Base-by-base conservation (phyloP, 2,888 invertebrate species). In the Cerceris rybyensis region DNA sequence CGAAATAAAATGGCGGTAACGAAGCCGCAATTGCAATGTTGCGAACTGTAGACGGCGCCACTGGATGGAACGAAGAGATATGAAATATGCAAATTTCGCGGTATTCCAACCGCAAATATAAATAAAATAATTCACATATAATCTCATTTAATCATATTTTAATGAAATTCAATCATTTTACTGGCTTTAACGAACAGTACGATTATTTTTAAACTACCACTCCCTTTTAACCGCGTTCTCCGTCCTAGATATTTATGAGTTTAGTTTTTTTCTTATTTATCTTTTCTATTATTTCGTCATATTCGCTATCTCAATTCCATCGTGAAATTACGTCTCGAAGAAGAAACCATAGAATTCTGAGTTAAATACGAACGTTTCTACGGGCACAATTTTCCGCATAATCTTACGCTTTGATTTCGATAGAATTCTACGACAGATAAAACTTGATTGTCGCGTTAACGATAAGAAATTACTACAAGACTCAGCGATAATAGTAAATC, bases 1-100 rank as follows among this genome's bases (percentile, higher is more conserved):
- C 63, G 64, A 79, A 81, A 83, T 80, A 88, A 88, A 89, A 88
- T 88, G 89, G 88, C 82, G 87, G 85, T 67, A 73, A 52, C n/a
- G 70, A 67, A 66, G 54, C 14, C 55, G 17, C 43, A 13, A 63
- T 63, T 69, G 57, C 66, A 57, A 80, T 71, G 55, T 75, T 66
- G 67, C 50, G 72, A 75, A 78, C 60, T 60, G 55, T 50, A 86
- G 85, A 61, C 50, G 85, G 83, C 85, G 83, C 83, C 85, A 85
- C 81, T 16, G 41, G 60, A 64, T 75, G 85, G 85, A 69, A 75
- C 17, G 41, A 11, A 16, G 6, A 75, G 50, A 16, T 55, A 14
- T 13, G 46, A 39, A 42, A 8, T 46, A 43, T 46, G 8, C 1
- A 57, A 64, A 64, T 63, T 17, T 0, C n/a, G 41, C 46, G n/a